Percentiles rank a stretch among this genome's conserved stretches.
These are phyloP conservation scores for Oryzias celebensis DNA, from an alignment of 2,113 vertebrate species.

Conservation along the genomic window DNA sequence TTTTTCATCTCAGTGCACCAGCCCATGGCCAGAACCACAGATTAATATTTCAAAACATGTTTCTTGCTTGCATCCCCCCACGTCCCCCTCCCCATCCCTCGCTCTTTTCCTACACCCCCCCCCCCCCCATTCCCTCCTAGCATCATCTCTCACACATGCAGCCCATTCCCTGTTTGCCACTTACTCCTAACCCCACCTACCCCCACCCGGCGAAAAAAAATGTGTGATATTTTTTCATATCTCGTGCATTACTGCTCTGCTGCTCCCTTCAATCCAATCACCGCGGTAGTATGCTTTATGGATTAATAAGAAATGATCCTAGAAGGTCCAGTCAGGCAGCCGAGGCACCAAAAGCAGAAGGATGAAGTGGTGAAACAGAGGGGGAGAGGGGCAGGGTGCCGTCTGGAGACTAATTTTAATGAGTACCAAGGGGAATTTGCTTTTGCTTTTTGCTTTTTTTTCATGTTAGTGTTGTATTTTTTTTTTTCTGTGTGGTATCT, in stretches of 20 bases:
- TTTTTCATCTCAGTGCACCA: slow-evolving; percentile 72
- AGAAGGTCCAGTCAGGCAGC: slow-evolving; percentile 70
- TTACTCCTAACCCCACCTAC: slow-evolving; percentile 36
- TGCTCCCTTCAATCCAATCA: slow-evolving; percentile 80
- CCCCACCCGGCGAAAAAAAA: slow-evolving; percentile 50
- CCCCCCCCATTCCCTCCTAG: slow-evolving; percentile 12
- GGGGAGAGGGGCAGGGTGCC: slow-evolving; percentile 57
- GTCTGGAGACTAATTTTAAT: slow-evolving; percentile 81
- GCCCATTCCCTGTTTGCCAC: slow-evolving; percentile 71
- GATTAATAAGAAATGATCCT: slow-evolving; percentile 87
- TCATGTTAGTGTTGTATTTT: slow-evolving; percentile 22
- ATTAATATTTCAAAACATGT: slow-evolving; percentile 79
- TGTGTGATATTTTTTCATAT: slow-evolving; percentile 77
- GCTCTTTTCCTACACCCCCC: slow-evolving; percentile 1
- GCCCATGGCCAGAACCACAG: slow-evolving; percentile 78
- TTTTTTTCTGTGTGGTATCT: slow-evolving; percentile 70
- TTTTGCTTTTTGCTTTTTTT: slow-evolving; percentile 56
- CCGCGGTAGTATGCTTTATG: slow-evolving; percentile 78
- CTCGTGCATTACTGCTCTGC: slow-evolving; percentile 79
- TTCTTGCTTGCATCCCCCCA: slow-evolving; percentile 53
- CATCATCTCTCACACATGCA: slow-evolving; percentile 62
- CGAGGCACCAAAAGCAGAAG: slow-evolving; percentile 67
- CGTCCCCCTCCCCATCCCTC: slow-evolving; percentile 6
- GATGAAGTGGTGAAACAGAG: slow-evolving; percentile 57
- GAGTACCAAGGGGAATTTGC: slow-evolving; percentile 84